Evolutionary conservation across 2,888 invertebrate species (phyloP), one percentile per base, ranked within the genome.

Genomic region (Epinotia brunnichana): DNA sequence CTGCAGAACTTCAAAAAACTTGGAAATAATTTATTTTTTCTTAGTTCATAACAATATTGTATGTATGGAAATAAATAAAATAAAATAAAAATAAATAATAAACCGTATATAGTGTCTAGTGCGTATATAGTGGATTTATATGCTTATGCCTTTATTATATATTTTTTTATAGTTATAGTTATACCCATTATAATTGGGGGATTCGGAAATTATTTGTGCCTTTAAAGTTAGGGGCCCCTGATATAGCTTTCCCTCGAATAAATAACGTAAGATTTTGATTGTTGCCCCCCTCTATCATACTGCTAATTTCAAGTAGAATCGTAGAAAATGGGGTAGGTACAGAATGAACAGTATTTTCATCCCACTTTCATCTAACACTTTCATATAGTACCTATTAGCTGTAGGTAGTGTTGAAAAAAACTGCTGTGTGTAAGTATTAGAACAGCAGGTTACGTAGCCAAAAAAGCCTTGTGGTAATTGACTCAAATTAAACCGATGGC

Each of bases 211-310:
- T 97, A 95, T 82, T 97, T 86, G 90, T 97, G 0, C 97, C 97
- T 5, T 79, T 97, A 89, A 96, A 97, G 94, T 80, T 97, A 82
- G 96, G 95, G 75, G 95, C 95, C 0, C 96, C 96, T 3, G 97
- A 97, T 94, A 97, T 97, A 94, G 95, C 96, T 10, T 97, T 96
- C 68, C 97, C 97, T 0, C 96, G 96, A 83, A 94, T 97, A 94
- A 97, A 97, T 94, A 97, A 96, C 93, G 95, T 97, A 94, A 96
- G 96, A 86, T 97, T 97, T 93, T 97, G 97, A 94, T 76, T 97
- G 69, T 77, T 97, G 15, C 95, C 95, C 0, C 95, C 96, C 0
- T 95, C 96, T 11, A 80, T 97, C 80, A 91, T 94, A n/a, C 78
- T 97, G 60, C 81, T 96, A 85, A 85, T 96, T 82, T 89, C 93